phyloP scores from a whole-genome alignment of 2,113 vertebrate genomes.

The Eretmochelys imbricata region DNA sequence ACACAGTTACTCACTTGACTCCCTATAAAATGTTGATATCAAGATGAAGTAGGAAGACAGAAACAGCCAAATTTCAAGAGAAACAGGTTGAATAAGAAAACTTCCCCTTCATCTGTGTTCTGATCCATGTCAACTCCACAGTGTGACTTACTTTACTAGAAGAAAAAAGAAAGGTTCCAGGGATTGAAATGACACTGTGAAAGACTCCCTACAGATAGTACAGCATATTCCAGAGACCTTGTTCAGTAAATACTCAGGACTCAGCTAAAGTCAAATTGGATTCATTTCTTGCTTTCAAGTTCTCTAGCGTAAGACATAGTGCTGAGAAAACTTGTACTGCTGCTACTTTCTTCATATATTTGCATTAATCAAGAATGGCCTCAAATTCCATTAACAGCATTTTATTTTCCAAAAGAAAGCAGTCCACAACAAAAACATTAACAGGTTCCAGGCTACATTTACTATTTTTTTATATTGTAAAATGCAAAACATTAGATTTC shows the following conservation, averaged over 20 bases:
- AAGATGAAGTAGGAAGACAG: neutral
- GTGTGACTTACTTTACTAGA: neutral
- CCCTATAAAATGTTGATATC: neutral
- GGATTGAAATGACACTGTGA: neutral
- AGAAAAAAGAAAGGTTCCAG: neutral
- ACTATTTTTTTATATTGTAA: neutral
- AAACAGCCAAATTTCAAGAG: neutral
- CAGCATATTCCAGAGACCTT: neutral
- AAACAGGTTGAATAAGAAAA: conserved; percentile 6
- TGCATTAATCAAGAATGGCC: neutral
- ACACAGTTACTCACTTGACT: neutral
- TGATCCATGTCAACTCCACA: neutral
- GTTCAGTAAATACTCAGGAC: neutral
- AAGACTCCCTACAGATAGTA: neutral
- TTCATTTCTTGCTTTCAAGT: neutral
- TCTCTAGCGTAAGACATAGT: neutral
- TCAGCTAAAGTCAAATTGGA: neutral
- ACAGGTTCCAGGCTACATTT: neutral
- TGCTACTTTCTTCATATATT: neutral
- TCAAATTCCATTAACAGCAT: neutral
- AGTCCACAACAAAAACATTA: neutral
- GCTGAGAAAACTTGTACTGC: neutral
- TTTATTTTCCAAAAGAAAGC: neutral
- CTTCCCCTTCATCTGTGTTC: neutral
- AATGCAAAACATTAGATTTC: neutral